A percentile compares a stretch with the other conserved stretches of the same genome.
Evolutionary conservation across 2,797 vertebrate species (phyloP).

Genomic region (Intellagama lesueurii): DNA sequence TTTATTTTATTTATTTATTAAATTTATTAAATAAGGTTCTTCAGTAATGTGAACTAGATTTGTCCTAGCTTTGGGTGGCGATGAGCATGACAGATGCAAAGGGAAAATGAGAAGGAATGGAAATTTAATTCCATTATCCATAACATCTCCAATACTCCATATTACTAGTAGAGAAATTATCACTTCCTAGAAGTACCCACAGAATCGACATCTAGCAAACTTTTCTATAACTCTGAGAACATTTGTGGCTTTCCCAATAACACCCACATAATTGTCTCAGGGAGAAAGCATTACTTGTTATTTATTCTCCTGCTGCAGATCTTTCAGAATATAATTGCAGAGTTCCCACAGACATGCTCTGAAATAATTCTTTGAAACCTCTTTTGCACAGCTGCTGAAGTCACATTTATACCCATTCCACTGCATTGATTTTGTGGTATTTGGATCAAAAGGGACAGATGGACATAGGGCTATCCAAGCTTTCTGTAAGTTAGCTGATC

Average conservation of each 20-base stretch:
- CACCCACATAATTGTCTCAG: background rate
- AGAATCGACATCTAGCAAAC: background rate
- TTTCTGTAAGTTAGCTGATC: too few species aligned
- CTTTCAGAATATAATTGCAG: background rate
- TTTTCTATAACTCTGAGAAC: background rate
- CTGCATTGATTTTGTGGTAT: background rate
- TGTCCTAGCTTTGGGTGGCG: too few species aligned
- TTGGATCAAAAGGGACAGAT: background rate
- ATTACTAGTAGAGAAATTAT: background rate
- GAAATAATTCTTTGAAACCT: constrained; percentile 14
- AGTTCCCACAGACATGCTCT: background rate
- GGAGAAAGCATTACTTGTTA: background rate
- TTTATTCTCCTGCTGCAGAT: background rate
- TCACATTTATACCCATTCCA: background rate
- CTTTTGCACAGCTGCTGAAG: background rate
- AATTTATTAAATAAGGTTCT: too few species aligned
- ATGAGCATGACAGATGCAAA: background rate
- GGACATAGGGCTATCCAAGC: too few species aligned
- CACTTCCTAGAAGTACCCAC: background rate
- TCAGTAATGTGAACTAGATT: too few species aligned
- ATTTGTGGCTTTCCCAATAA: constrained; percentile 1
- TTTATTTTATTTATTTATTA: too few species aligned
- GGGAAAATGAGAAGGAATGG: too few species aligned
- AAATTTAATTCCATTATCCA: background rate
- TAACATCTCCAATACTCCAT: background rate